phyloP scores from a whole-genome alignment of 2,797 vertebrate genomes.

The Oreonectes daqikongensis region DNA sequence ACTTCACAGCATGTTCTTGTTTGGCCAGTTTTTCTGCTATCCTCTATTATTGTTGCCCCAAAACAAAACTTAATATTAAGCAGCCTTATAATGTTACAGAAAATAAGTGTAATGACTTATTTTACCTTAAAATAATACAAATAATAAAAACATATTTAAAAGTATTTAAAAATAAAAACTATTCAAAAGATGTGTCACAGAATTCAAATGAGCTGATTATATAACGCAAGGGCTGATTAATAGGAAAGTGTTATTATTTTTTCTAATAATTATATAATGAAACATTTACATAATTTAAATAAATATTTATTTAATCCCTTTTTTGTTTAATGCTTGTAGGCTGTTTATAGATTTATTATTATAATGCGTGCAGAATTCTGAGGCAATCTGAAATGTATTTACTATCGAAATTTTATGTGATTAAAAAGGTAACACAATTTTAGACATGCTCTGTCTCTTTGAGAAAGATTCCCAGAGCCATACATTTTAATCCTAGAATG shows the following conservation, averaged over 20 bases:
- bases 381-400: not conserved
- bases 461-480: not conserved
- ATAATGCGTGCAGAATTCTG: not conserved
- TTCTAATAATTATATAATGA: no score
- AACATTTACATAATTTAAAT: no score
- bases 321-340: not conserved
- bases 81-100: not conserved
- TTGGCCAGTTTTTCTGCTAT: constrained; percentile 25
- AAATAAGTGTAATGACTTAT: not conserved
- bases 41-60: not conserved
- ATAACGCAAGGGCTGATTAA: no score
- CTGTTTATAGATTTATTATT: not conserved
- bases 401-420: not conserved
- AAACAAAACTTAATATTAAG: not conserved
- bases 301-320: no score
- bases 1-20: constrained; percentile 16
- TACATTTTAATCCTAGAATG: constrained; percentile 11
- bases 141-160: no score
- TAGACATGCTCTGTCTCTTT: not conserved
- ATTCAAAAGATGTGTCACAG: not conserved
- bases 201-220: not conserved
- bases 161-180: not conserved
- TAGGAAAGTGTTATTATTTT: not conserved
- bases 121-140: no score
- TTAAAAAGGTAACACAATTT: not conserved